Base-by-base conservation (phyloP, 2,888 invertebrate species). In the Euzophera pinguis region DNA sequence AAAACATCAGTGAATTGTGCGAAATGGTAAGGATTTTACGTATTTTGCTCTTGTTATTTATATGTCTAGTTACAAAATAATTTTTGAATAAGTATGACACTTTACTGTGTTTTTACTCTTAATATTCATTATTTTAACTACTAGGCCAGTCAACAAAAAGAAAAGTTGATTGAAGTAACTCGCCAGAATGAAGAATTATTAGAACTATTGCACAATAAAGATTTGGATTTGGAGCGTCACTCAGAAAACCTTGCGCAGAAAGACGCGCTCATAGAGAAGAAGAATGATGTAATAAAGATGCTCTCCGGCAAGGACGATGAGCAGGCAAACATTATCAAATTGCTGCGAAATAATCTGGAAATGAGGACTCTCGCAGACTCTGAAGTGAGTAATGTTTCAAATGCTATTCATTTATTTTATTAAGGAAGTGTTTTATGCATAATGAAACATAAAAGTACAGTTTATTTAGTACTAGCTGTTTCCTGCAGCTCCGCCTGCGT, bases 231-330 rank as follows among this genome's bases (percentile, higher is more conserved):
- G 47, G 73, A 78, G 10, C 64, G 69, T 8, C 65, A 73, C 4
- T 42, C 67, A 6, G 65, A 74, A 35, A 68, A 56, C 3, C 52
- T 80, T 13, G 53, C 66, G 7, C 69, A 76, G 53, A 75, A 78
- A 55, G 76, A 76, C 52, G 59, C 65, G 12, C 39, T 68, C 16
- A 53, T 87, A 52, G 65, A 79, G 48, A 71, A 84, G 60, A 75
- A 73, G 54, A 75, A 83, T 17, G 64, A 53, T 17, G 45, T 80
- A 1, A 74, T 88, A 35, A 78, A 81, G 58, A 76, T 74, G 57
- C 56, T 87, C 14, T 68, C 78, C n/a, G 71, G 73, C 27, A 85
- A 84, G 55, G 81, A 84, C 58, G 78, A 81, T 55, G 84, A 89
- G 61, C 84, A 87, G 53, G 62, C 63, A 4, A 83, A 81, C 54